phyloP scores from a whole-genome alignment of 2,113 vertebrate genomes.

The Pterocles burchelli region DNA sequence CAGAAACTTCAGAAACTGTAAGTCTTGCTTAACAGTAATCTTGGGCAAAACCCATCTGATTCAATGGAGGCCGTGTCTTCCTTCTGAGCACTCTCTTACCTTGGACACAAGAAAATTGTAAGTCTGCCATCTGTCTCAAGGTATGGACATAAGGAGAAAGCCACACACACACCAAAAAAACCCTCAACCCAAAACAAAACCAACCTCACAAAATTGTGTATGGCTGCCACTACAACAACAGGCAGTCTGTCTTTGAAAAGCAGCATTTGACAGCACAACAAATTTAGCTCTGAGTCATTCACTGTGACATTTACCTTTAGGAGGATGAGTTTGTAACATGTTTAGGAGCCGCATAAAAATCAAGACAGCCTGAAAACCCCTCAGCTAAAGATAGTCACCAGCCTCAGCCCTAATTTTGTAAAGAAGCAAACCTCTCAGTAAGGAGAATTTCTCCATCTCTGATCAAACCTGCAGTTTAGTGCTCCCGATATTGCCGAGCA shows the following conservation, averaged over 20 bases:
- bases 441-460: neutral
- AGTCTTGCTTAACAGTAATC: neutral
- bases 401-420: neutral
- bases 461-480: neutral
- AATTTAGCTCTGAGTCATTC: neutral
- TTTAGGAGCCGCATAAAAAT: neutral
- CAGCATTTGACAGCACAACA: neutral
- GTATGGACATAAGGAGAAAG: neutral
- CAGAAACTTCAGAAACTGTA: neutral
- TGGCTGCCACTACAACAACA: neutral
- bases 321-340: neutral
- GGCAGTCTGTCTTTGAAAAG: neutral
- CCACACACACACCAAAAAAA: rapidly evolving
- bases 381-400: neutral
- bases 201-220: neutral
- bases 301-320: neutral
- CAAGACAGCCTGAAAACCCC: neutral
- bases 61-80: neutral
- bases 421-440: neutral
- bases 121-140: neutral
- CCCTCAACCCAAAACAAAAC: neutral
- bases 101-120: too few relatives aligned
- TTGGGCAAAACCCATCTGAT: neutral
- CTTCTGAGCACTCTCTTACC: neutral
- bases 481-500: neutral